phyloP scores from a whole-genome alignment of 2,113 vertebrate species.

The Callopanchax toddi region DNA sequence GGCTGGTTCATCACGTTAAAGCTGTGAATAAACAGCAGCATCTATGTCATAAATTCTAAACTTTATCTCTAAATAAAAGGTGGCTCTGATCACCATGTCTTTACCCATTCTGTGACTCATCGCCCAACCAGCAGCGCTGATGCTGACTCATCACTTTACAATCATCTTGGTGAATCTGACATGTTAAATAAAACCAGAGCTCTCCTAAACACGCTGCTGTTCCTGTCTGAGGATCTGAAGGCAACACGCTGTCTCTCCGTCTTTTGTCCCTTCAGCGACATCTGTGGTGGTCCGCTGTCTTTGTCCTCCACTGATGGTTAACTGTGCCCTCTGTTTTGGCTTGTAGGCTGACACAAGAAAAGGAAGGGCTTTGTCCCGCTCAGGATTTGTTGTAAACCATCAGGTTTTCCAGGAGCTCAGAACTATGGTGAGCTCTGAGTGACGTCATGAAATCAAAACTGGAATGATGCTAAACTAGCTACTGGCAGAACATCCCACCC shows the following conservation, averaged over 20 bases:
- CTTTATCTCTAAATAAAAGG: no score
- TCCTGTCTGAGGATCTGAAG: slow-evolving; percentile 11
- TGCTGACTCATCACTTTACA: no score
- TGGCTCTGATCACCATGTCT: no score
- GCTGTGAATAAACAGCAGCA: no score
- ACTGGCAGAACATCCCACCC: slow-evolving; percentile 56
- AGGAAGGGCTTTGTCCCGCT: slow-evolving; percentile 74
- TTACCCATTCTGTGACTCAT: no score
- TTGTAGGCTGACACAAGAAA: slow-evolving; percentile 81
- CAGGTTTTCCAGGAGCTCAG: slow-evolving; percentile 80
- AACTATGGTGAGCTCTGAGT: slow-evolving; percentile 80
- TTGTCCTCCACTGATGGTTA: slow-evolving; percentile 32
- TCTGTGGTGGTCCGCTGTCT: slow-evolving; percentile 3
- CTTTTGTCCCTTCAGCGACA: slow-evolving; percentile 10
- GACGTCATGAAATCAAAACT: slow-evolving; percentile 44
- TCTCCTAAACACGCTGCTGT: neutral
- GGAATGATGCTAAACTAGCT: slow-evolving; percentile 66
- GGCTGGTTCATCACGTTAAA: no score
- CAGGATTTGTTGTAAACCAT: slow-evolving; percentile 80
- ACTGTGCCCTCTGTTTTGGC: slow-evolving; percentile 74
- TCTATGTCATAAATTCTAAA: no score
- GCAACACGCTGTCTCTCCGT: slow-evolving; percentile 10
- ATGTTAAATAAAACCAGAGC: slow-evolving; percentile 2
- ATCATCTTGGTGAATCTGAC: slow-evolving; percentile 17
- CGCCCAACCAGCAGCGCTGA: no score